Evolutionary conservation across 1,140 invertebrate species (phyloP).

Genomic region (Parapsyche elsis): DNA sequence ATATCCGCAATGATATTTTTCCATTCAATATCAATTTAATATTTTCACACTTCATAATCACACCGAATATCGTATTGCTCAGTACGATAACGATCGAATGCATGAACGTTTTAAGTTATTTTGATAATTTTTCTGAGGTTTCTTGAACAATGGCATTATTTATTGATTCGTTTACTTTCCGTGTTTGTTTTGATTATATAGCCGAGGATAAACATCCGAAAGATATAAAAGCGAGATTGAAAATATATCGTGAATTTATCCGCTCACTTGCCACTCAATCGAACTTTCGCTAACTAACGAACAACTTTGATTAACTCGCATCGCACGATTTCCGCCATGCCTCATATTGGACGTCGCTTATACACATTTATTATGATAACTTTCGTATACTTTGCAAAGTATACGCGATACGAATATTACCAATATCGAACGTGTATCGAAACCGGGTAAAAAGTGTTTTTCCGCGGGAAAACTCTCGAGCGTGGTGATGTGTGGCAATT

Average conservation of each 20-base stretch:
- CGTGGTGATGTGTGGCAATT: conserved; percentile 37
- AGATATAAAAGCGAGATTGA: not conserved
- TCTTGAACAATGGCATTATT: no score
- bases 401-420: not conserved
- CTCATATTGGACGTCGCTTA: not conserved
- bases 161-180: no score
- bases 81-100: no score
- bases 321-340: not conserved
- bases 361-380: conserved; percentile 3
- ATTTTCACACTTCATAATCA: no score
- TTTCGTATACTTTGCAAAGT: no score
- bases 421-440: no score
- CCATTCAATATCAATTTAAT: not conserved
- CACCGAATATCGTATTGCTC: no score
- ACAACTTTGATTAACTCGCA: conserved; percentile 15
- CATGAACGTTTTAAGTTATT: no score
- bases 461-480: conserved; percentile 3
- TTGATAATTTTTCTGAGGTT: no score
- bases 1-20: conserved; percentile 1
- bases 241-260: conserved; percentile 19
- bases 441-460: not conserved
- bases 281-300: conserved; percentile 17
- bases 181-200: no score
- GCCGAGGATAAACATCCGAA: not conserved
- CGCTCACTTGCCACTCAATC: not conserved